Evolutionary conservation across 2,888 invertebrate species (phyloP).

Genomic region (Eristalis tenax): DNA sequence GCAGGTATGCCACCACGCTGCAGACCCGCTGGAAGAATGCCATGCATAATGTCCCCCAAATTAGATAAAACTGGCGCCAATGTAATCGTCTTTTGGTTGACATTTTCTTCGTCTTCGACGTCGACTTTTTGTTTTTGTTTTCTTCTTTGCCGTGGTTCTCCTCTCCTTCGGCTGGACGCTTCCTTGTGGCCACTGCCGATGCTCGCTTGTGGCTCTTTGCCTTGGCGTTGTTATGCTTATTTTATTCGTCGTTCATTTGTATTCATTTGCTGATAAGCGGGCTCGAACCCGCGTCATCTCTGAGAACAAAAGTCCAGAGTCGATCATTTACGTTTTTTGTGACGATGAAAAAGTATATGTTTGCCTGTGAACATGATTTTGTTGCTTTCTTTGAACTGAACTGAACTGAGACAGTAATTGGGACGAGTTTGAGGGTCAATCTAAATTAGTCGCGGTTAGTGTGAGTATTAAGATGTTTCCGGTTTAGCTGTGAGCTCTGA

Average conservation of each 20-base stretch:
- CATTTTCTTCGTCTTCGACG: conserved; percentile 65
- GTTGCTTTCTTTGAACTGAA: conserved; percentile 15
- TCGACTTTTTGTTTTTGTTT: conserved; percentile 11
- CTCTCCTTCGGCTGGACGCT: conserved; percentile 21
- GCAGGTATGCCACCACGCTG: conserved; percentile 33
- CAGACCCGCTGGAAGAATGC: conserved; percentile 76
- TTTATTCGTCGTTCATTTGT: conserved; percentile 70
- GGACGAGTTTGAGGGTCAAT: conserved; percentile 6
- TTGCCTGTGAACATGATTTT: conserved; percentile 33
- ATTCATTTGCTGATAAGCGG: conserved; percentile 69
- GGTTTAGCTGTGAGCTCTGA: not conserved
- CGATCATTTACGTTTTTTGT: conserved; percentile 37
- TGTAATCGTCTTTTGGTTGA: conserved; percentile 77
- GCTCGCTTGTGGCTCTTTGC: conserved; percentile 3
- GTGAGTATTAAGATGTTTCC: conserved; percentile 3
- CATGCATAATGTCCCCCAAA: conserved; percentile 81
- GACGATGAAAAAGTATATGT: conserved; percentile 29
- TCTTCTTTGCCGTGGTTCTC: not conserved
- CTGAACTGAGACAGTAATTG: conserved; percentile 7
- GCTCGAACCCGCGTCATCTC: conserved; percentile 25
- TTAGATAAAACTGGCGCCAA: conserved; percentile 81
- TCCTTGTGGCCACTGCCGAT: conserved; percentile 11
- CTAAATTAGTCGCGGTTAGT: conserved; percentile 31
- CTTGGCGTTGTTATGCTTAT: conserved; percentile 48
- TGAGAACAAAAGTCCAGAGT: conserved; percentile 24